phyloP scores from a whole-genome alignment of 2,797 vertebrate species.

The Diglossa cyanea region DNA sequence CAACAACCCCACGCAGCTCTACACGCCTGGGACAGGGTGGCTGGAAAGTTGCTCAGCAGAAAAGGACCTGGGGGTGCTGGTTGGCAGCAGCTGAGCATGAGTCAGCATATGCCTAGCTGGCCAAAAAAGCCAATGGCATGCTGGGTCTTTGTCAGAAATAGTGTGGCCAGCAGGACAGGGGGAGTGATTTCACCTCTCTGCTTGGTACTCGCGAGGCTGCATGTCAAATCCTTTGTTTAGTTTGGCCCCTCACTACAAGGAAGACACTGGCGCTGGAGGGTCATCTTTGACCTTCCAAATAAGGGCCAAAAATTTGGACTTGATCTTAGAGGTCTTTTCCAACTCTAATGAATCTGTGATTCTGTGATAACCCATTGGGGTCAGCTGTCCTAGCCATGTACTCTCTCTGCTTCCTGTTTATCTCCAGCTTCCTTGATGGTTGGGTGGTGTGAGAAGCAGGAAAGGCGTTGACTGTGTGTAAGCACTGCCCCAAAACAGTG shows the following conservation, averaged over 20 bases:
- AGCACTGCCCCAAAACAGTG: background rate
- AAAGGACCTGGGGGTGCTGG: background rate
- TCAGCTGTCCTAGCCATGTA: background rate
- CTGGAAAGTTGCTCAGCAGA: background rate
- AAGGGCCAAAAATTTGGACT: background rate
- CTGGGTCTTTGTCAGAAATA: background rate
- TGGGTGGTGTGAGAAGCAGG: accelerated
- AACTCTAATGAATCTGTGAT: background rate
- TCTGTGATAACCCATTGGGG: accelerated
- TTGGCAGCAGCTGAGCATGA: background rate
- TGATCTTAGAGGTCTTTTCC: background rate
- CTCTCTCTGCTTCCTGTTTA: accelerated
- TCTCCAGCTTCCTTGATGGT: background rate
- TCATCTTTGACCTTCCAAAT: background rate
- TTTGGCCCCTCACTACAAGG: background rate
- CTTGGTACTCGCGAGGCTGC: background rate
- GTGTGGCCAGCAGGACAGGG: too few relatives aligned
- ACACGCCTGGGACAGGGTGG: too few relatives aligned
- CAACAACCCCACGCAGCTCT: too few relatives aligned
- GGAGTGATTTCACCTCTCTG: background rate
- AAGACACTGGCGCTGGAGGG: background rate
- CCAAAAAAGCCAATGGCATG: too few relatives aligned
- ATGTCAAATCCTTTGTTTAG: background rate
- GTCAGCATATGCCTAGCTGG: background rate
- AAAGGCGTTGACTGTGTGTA: background rate